Evolutionary conservation across 2,888 invertebrate species (phyloP), one percentile per base, ranked within the genome.

Genomic region (Spisula subtruncata): DNA sequence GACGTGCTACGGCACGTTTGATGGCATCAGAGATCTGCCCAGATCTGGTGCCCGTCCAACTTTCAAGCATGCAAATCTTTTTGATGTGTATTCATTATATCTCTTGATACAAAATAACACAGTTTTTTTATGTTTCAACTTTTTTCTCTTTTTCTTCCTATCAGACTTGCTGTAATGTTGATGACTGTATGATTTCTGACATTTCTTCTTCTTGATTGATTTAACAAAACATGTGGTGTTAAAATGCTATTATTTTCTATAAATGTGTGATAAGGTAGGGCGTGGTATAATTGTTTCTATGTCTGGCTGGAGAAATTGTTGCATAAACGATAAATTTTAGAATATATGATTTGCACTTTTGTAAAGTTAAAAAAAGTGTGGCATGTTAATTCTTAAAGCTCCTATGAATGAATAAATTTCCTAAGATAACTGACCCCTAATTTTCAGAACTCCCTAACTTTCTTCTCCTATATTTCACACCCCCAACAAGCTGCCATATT

Each of bases 61-160:
- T 75, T 32, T 75, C 75, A 75, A n/a, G 60, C 60, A 66, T 66
- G 60, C 60, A 66, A 66, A 66, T 66, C 60, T 66, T 66, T n/a
- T n/a, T 66, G 20, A 25, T n/a, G n/a, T 66, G n/a, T n/a, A 66
- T 66, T 66, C 60, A n/a, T 66, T n/a, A 66, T 66, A 10, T 66
- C 60, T 66, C 60, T 10, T 6, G 60, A 66, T 66, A 25, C 60
- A 25, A 51, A 51, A 51, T 25, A 5, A 25, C 60, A 12, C n/a
- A 12, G 60, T 66, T 66, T 25, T 41, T 8, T 41, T 41, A 2
- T 41, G n/a, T n/a, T n/a, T n/a, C n/a, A n/a, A n/a, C n/a, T n/a
- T n/a, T n/a, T n/a, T n/a, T n/a, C n/a, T n/a, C n/a, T 8, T 41
- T 41, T 41, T 41, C 8, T 41, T 41, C 8, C 60, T 66, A 66